Conservation (phyloP, 2,888 invertebrate genomes). For the Tetramorium bicarinatum region DNA sequence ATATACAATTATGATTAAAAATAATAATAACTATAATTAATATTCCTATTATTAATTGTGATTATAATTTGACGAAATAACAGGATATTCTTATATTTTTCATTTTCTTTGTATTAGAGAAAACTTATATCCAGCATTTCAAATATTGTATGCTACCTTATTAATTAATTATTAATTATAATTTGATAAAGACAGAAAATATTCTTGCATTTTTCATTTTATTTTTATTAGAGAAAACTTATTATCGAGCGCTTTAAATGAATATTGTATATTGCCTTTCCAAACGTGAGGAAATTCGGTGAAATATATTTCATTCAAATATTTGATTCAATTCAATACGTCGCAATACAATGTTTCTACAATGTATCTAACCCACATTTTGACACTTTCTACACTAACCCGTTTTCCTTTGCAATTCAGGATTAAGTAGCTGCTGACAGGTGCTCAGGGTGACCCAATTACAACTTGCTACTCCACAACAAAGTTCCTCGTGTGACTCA, state of each 20-base stretch:
- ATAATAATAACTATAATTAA: not conserved
- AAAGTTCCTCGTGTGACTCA: slow-evolving; percentile 18
- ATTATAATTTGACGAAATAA: not conserved
- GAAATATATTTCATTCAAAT: not conserved
- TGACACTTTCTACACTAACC: slow-evolving; percentile 20
- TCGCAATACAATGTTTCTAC: slow-evolving; percentile 12
- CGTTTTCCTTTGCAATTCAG: slow-evolving; percentile 22
- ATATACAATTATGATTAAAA: not conserved
- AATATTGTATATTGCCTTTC: not conserved
- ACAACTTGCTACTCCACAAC: slow-evolving; percentile 1
- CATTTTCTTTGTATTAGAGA: not conserved
- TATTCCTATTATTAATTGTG: not conserved
- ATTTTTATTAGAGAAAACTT: not conserved
- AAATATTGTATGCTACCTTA: not conserved
- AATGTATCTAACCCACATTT: slow-evolving; percentile 2
- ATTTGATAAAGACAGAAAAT: not conserved
- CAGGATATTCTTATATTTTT: not conserved
- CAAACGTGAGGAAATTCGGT: not conserved
- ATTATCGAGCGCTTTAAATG: not conserved
- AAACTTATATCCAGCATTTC: not conserved
- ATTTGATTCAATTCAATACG: not conserved
- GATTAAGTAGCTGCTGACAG: slow-evolving; percentile 31
- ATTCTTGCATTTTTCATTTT: slow-evolving; percentile 11
- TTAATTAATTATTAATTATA: not conserved
- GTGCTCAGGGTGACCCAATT: slow-evolving; percentile 33